These are phyloP conservation scores for Scaptomyza parva DNA, from an alignment of 2,888 invertebrate species.

Conservation along the genomic window DNA sequence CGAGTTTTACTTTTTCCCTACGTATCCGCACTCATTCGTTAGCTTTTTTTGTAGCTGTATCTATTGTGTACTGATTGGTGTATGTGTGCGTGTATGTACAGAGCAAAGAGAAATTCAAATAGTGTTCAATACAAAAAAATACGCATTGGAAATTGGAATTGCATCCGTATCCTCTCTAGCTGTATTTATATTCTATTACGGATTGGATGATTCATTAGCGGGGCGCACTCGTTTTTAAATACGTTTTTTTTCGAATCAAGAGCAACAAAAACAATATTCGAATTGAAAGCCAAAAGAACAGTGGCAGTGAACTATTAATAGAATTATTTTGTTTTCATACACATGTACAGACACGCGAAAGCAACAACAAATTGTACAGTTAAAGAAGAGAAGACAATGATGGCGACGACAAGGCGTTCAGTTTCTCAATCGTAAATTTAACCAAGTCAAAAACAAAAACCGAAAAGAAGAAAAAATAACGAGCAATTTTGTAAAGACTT, in stretches of 20 bases:
- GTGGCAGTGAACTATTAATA: slow-evolving; percentile 84
- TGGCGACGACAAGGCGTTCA: slow-evolving; percentile 30
- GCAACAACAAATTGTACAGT: slow-evolving; percentile 42
- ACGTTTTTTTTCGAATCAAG: slow-evolving; percentile 53
- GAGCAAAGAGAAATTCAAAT: slow-evolving; percentile 77
- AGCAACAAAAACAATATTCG: slow-evolving; percentile 57
- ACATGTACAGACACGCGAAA: slow-evolving; percentile 29
- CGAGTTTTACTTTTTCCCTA: slow-evolving; percentile 61
- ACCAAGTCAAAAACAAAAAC: slow-evolving; percentile 21
- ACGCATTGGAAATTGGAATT: slow-evolving; percentile 30
- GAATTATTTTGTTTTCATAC: slow-evolving; percentile 81
- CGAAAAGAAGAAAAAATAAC: slow-evolving; percentile 16
- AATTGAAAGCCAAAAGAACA: slow-evolving; percentile 76
- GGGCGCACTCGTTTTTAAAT: slow-evolving; percentile 54
- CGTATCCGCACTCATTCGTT: slow-evolving; percentile 23
- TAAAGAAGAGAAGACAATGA: slow-evolving; percentile 55
- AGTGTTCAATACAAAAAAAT: slow-evolving; percentile 60
- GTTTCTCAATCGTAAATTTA: slow-evolving; percentile 34
- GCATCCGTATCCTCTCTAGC: slow-evolving; percentile 62
- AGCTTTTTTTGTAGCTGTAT: slow-evolving; percentile 27
- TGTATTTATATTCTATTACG: slow-evolving; percentile 42
- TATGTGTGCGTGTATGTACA: slow-evolving; percentile 18
- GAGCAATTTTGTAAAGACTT: slow-evolving; percentile 26
- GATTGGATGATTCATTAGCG: slow-evolving; percentile 68
- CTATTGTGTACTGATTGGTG: slow-evolving; percentile 33